These are phyloP conservation scores for Troilus luridus DNA, from an alignment of 2,888 invertebrate species.

Conservation along the genomic window DNA sequence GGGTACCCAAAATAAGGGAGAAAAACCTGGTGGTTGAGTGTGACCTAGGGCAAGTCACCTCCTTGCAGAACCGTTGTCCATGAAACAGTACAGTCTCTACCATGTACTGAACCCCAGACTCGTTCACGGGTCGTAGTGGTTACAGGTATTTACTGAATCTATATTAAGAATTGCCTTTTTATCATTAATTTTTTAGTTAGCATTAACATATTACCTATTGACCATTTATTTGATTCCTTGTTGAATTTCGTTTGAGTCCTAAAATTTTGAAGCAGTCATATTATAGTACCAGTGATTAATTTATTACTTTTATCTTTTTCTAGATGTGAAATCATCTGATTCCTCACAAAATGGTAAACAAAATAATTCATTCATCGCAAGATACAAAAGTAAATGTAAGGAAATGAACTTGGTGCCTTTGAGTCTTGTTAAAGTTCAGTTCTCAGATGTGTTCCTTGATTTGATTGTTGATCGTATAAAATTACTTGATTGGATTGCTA, in stretches of 20 bases:
- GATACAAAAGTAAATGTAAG: constrained; percentile 59
- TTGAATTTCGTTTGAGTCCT: not conserved
- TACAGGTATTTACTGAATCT: no score
- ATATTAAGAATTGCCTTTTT: not conserved
- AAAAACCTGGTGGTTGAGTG: no score
- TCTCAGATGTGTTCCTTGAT: constrained; percentile 71
- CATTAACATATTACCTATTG: not conserved
- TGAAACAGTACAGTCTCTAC: no score
- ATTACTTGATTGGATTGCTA: constrained; percentile 82
- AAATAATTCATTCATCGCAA: constrained; percentile 56
- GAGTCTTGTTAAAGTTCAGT: constrained; percentile 60
- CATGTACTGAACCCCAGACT: no score
- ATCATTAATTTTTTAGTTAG: not conserved
- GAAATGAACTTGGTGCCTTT: constrained; percentile 60
- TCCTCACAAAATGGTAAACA: constrained; percentile 13
- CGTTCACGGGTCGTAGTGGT: no score
- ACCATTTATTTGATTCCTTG: not conserved
- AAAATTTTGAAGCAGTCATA: not conserved
- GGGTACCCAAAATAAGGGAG: no score
- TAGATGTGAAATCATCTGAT: constrained; percentile 33
- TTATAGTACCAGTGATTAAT: not conserved
- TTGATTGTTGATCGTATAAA: constrained; percentile 83
- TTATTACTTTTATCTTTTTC: not conserved
- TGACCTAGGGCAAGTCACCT: no score
- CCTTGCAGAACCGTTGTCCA: no score